A percentile compares a stretch with the other conserved stretches of the same genome.
phyloP scores from a whole-genome alignment of 1,140 invertebrate species.

The Drosophila ambigua region DNA sequence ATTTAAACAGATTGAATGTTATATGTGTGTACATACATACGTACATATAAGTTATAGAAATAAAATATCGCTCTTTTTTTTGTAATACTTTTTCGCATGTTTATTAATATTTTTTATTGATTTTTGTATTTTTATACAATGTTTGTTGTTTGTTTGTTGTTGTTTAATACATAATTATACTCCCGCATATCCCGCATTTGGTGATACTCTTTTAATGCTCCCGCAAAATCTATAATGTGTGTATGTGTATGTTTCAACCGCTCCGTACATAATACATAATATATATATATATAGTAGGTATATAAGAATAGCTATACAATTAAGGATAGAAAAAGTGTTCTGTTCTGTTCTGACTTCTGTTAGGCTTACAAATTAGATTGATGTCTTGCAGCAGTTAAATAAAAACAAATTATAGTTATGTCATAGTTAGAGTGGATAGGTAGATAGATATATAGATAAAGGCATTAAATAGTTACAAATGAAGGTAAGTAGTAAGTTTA shows the following conservation, averaged over 20 bases:
- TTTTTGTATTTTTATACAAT: constrained; percentile 78
- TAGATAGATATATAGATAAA: constrained; percentile 10
- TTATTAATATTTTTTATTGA: constrained; percentile 73
- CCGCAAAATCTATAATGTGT: constrained; percentile 68
- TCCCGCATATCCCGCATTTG: constrained; percentile 69
- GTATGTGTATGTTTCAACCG: constrained; percentile 45
- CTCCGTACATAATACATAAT: constrained; percentile 58
- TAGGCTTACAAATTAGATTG: constrained; percentile 59
- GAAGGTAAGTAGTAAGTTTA: constrained; percentile 32
- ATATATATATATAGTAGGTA: constrained; percentile 38
- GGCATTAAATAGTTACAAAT: constrained; percentile 62
- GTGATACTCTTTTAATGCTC: constrained; percentile 60
- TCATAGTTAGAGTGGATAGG: constrained; percentile 21
- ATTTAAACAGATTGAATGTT: no score
- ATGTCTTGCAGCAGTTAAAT: constrained; percentile 69
- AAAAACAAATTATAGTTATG: constrained; percentile 45
- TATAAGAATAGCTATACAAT: constrained; percentile 66
- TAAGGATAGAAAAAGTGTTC: constrained; percentile 70
- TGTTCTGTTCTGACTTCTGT: constrained; percentile 38
- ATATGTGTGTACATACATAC: no score
- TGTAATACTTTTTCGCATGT: constrained; percentile 74
- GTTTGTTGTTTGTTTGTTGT: constrained; percentile 39
- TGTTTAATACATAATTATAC: constrained; percentile 67
- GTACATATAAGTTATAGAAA: no score
- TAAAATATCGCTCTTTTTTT: constrained; percentile 33